Evolutionary conservation across 1,140 invertebrate genomes (phyloP), one percentile per base, ranked within the genome.

Genomic region (Macrocentrus cingulum): DNA sequence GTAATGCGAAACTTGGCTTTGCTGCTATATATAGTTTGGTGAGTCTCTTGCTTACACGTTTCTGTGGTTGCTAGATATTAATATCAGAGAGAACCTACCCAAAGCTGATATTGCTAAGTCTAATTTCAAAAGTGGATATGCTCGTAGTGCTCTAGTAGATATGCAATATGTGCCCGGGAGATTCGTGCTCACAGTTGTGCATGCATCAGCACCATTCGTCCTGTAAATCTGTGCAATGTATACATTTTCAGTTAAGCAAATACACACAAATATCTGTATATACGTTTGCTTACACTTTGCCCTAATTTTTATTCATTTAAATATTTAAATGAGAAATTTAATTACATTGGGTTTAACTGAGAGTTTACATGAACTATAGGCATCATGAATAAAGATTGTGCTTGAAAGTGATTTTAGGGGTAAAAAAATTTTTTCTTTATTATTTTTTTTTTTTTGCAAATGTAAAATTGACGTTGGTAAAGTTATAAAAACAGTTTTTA

Each of bases 111-210:
- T 56, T 60, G 46, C 61, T 60, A 59, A 59, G 53, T 56, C 57
- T 63, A 53, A 63, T 63, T 60, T 59, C 22, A 53, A 19, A 55
- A 59, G 48, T 63, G 53, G 20, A 55, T 55, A 32, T 56, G 49
- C 22, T 45, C 16, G 18, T 2, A n/a, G 11, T 18, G 29, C 45
- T 50, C 25, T 37, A 36, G 42, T 44, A 44, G 52, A 62, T 58
- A 54, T 58, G 50, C 50, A 52, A 41, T 52, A 52, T 52, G 50
- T 23, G 42, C 18, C 8, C 9, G 4, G 36, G 37, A 52, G 50
- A 42, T 52, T 52, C 20, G 37, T 52, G 19, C 36, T 15, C 19
- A 37, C 25, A 22, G 36, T 41, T 23, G 18, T 41, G 36, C 36
- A 29, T 41, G 37, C 13, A 41, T 51, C 49, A 51, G 6, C 18